phyloP scores from a whole-genome alignment of 2,797 vertebrate genomes.

The Gymnothorax reevesii region DNA sequence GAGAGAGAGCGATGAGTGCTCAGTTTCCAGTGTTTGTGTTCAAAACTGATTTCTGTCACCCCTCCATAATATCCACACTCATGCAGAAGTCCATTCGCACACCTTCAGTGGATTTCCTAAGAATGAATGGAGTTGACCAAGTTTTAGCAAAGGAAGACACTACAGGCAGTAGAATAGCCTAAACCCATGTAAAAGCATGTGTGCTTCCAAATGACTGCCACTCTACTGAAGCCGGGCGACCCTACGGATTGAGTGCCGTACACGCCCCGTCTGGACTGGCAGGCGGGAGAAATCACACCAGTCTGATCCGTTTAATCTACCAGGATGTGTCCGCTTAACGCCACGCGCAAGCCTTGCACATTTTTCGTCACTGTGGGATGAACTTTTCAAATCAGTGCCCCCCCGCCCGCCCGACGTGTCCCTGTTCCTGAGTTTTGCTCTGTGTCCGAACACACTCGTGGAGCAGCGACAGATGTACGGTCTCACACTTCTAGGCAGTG shows the following conservation, averaged over 20 bases:
- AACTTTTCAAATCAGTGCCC: conserved; percentile 16
- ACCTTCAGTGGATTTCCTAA: not conserved
- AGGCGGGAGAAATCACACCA: conserved; percentile 30
- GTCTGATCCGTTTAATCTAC: conserved; percentile 49
- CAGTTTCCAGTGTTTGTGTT: no score
- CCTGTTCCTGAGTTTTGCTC: not conserved
- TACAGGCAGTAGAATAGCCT: not conserved
- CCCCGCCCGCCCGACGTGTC: not conserved
- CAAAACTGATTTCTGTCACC: no score
- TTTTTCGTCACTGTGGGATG: conserved; percentile 31
- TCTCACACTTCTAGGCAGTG: conserved; percentile 51
- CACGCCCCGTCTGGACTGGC: conserved; percentile 21
- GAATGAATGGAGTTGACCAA: no score
- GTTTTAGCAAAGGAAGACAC: not conserved
- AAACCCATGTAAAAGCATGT: not conserved
- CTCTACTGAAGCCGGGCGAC: not conserved
- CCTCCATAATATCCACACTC: not conserved
- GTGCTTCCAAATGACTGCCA: not conserved
- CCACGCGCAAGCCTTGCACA: conserved; percentile 43
- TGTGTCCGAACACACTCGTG: not conserved
- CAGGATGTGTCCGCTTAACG: conserved; percentile 46
- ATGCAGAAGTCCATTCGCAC: not conserved
- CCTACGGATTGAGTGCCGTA: conserved; percentile 3
- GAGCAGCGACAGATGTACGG: conserved; percentile 16
- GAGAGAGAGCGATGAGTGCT: no score